Evolutionary conservation across 1,140 invertebrate genomes (phyloP).

Genomic region (Epicauta chinensis): DNA sequence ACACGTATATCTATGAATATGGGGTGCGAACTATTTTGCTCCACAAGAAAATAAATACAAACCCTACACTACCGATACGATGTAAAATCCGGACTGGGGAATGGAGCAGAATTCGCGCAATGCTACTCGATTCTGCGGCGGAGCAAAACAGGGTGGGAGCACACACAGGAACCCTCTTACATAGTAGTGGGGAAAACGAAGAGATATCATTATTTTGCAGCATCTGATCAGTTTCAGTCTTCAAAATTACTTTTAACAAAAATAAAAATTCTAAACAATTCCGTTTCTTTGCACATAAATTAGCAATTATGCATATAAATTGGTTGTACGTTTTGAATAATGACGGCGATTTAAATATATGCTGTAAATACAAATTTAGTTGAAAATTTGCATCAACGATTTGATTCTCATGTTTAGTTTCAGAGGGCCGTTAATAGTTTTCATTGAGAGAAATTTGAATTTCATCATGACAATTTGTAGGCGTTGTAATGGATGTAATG

Average conservation of each 20-base stretch:
- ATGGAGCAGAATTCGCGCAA: constrained; percentile 15
- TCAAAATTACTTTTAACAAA: constrained; percentile 19
- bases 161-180: constrained; percentile 6
- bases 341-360: too few species aligned
- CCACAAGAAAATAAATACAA: not conserved
- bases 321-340: too few species aligned
- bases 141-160: constrained; percentile 19
- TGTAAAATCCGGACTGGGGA: constrained; percentile 16
- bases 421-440: too few species aligned
- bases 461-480: too few species aligned
- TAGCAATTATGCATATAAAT: too few species aligned
- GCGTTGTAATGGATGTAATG: too few species aligned
- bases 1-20: not conserved
- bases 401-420: too few species aligned
- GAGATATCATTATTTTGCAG: constrained; percentile 24
- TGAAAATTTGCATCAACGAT: too few species aligned
- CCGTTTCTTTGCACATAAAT: too few species aligned
- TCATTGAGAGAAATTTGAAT: too few species aligned
- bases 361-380: too few species aligned
- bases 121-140: constrained; percentile 17
- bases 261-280: too few species aligned
- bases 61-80: constrained; percentile 14
- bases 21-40: constrained; percentile 11
- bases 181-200: constrained; percentile 16
- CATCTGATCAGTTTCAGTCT: constrained; percentile 26